Percentiles rank a stretch among this genome's conserved stretches.
These are phyloP conservation scores for Dendrocincla fuliginosa DNA, from an alignment of 2,797 vertebrate species.

Conservation along the genomic window DNA sequence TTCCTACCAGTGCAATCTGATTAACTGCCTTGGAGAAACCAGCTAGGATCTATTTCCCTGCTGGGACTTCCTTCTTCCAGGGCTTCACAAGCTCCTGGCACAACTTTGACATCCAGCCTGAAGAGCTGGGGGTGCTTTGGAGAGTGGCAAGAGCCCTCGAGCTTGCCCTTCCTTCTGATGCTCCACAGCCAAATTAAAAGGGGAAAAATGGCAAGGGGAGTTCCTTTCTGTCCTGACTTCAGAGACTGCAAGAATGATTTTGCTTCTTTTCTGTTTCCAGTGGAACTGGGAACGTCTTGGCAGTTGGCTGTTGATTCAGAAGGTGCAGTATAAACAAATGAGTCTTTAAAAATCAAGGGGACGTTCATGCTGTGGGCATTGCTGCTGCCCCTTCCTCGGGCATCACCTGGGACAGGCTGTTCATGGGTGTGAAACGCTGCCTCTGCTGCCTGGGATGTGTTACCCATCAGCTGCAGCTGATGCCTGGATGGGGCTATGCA, in stretches of 20 bases:
- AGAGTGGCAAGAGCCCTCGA: not conserved
- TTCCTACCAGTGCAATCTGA: not conserved
- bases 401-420: not conserved
- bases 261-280: not conserved
- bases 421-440: rapidly evolving
- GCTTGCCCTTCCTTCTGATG: not conserved
- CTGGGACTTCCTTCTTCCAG: not conserved
- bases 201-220: too few relatives aligned
- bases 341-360: not conserved
- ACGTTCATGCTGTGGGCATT: not conserved
- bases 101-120: not conserved
- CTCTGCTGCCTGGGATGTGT: not conserved
- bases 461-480: not conserved
- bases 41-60: not conserved
- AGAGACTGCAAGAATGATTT: not conserved
- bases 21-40: not conserved
- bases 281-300: not conserved
- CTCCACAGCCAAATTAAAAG: not conserved
- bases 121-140: not conserved
- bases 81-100: not conserved
- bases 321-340: not conserved
- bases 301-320: not conserved
- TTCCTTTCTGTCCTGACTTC: not conserved
- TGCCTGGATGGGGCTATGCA: not conserved
- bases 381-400: not conserved